Evolutionary conservation across 53 echinoderm and acorn worm genomes (phyloP), one percentile per base, ranked within the genome.

Genomic region (Pentamera pediparva): DNA sequence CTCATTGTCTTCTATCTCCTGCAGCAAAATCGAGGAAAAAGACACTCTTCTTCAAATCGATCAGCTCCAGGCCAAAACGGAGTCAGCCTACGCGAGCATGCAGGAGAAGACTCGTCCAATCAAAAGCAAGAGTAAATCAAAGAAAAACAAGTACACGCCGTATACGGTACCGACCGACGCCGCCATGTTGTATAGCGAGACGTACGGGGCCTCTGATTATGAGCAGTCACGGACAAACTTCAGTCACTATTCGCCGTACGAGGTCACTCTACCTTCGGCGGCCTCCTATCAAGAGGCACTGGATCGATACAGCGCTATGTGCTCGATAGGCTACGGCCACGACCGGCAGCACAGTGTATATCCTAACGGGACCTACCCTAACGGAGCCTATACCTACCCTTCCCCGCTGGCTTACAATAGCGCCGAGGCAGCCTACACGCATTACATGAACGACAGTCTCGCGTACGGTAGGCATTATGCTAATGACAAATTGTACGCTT

Each of bases 11-110:
- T 32, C 52, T 77, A 51, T 57, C 45, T 26, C 18, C 77, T 85
- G 33, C 82, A 98, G 98, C 55, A 88, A 89, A 70, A 91, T 88
- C 32, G 98, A 98, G 80, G 98, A 98, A 26, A 98, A 98, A 63
- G 89, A 91, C 2, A 80, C 86, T 19, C 65, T 92, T 21, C 85
- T 98, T 27, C 85, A 91, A 54, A 60, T 89, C 24, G 98, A 98
- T 69, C 98, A 98, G 76, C 79, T 98, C 15, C 83, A 86, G 56
- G 98, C 98, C 61, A 91, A 98, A 62, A 98, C 98, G 15, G 90
- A 94, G 52, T 89, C 94, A 32, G 89, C 81, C 61, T 94, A 86
- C 74, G 74, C 90, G 2, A 82, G 73, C 37, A 56, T 82, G 36
- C 87, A 92, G 36, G 98, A 98, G 59, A 91, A 91, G 58, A 79